Evolutionary conservation across 2,888 invertebrate species (phyloP), one percentile per base, ranked within the genome.

Genomic region (Serripes groenlandicus): DNA sequence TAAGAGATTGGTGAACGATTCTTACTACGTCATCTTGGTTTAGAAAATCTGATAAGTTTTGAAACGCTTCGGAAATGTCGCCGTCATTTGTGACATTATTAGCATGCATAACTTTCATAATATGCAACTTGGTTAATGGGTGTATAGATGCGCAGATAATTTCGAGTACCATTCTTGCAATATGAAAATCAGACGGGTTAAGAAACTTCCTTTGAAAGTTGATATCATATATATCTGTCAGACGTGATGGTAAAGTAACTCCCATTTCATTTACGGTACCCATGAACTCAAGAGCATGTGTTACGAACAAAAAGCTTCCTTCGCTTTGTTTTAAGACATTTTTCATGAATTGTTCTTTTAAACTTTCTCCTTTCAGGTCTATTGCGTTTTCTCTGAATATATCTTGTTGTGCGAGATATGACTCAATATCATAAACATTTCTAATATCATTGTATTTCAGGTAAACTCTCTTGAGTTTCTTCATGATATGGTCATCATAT

Each of bases 121-220:
- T 52, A 1, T 62, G 52, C n/a, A 18, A 5, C 30, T 15, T 49
- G n/a, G 5, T 37, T 52, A 64, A n/a, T 18, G 74, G 74, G 18
- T 74, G 28, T 52, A 49, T 26, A 15, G 74, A 49, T 3, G 64
- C 62, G 15, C 62, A 62, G 1, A 74, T 32, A 30, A 74, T 9
- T 32, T 64, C 42, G 9, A 74, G 32, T 21, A 74, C 32, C 0
- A 9, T 7, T 49, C 52, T 62, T 26, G 62, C 49, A 42, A 52
- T 23, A 23, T 23, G 4, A 26, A 64, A 74, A n/a, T 28, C 23
- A 2, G 11, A n/a, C 7, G 62, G 9, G 3, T 0, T 32, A n/a
- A n/a, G 18, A 74, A 74, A 74, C 21, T 42, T 9, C 32, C 74
- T 62, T 42, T 74, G 32, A 30, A 74, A 74, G 32, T 74, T 42